Evolutionary conservation across 1,140 invertebrate genomes (phyloP).

Genomic region (Microvelia longipes): DNA sequence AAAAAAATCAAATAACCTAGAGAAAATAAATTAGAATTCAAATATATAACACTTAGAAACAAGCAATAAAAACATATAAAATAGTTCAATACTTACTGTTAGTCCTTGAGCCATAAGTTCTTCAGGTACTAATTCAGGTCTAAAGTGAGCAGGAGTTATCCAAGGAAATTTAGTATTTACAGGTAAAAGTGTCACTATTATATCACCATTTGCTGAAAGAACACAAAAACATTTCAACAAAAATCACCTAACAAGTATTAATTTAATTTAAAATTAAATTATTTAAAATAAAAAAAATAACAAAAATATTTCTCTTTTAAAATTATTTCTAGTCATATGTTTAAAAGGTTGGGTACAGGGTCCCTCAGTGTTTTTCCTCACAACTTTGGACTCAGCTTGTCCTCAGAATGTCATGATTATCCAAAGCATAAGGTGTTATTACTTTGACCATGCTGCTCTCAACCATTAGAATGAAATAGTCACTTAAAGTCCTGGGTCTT

Average conservation of each 20-base stretch:
- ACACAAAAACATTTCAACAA: background rate
- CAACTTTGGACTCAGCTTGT: too few species aligned
- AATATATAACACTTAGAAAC: too few species aligned
- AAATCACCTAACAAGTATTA: background rate
- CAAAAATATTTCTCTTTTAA: background rate
- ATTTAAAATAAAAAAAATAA: background rate
- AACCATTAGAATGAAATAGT: too few species aligned
- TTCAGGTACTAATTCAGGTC: constrained; percentile 83
- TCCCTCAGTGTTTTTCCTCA: too few species aligned
- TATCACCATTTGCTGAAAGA: constrained; percentile 71
- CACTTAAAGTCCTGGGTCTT: too few species aligned
- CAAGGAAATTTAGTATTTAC: constrained; percentile 79
- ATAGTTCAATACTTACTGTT: constrained; percentile 69
- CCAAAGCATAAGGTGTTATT: too few species aligned
- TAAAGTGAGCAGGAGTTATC: constrained; percentile 78
- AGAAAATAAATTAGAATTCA: too few species aligned
- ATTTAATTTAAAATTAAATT: background rate
- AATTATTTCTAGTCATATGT: background rate
- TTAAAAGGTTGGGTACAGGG: background rate
- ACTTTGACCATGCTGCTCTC: too few species aligned
- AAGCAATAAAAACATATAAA: too few species aligned
- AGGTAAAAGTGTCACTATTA: constrained; percentile 77
- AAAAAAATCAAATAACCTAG: too few species aligned
- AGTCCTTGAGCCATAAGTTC: constrained; percentile 85
- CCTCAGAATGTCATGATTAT: too few species aligned